These are phyloP conservation scores for Cottoperca gobio DNA, from an alignment of 2,797 vertebrate species.

Conservation along the genomic window DNA sequence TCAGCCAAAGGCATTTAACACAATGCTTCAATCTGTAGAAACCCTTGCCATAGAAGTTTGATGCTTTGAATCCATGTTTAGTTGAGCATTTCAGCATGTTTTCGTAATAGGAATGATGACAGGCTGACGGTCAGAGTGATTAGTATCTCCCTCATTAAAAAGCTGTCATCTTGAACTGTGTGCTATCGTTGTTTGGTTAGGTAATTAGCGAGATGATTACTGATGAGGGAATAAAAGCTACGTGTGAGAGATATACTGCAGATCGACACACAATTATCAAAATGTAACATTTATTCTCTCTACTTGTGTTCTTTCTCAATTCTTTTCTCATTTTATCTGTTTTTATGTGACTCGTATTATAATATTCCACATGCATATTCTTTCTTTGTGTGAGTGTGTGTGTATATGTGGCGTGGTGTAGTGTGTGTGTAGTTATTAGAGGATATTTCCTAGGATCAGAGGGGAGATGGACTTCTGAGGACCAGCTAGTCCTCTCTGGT, in stretches of 20 bases:
- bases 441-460: constrained; percentile 68
- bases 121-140: constrained; percentile 66
- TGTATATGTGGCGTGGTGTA: constrained; percentile 5
- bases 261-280: constrained; percentile 28
- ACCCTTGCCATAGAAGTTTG: not conserved
- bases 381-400: not conserved
- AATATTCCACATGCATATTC: no score
- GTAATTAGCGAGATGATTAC: constrained; percentile 70
- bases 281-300: constrained; percentile 15
- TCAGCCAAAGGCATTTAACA: constrained; percentile 11
- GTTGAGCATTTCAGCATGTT: constrained; percentile 34
- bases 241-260: not conserved
- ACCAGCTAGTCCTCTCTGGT: constrained; percentile 53
- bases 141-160: constrained; percentile 65
- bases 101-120: constrained; percentile 35
- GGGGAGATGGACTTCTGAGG: constrained; percentile 66
- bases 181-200: constrained; percentile 59
- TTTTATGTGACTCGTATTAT: constrained; percentile 11
- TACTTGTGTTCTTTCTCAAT: not conserved
- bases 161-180: constrained; percentile 63
- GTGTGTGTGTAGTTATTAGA: constrained; percentile 58
- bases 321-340: constrained; percentile 18
- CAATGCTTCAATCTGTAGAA: not conserved
- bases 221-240: constrained; percentile 54
- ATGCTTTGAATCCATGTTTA: constrained; percentile 29